A percentile compares a stretch with the other conserved stretches of the same genome.
Conservation (phyloP, 2,888 invertebrate genomes). For the Acleris sparsana region DNA sequence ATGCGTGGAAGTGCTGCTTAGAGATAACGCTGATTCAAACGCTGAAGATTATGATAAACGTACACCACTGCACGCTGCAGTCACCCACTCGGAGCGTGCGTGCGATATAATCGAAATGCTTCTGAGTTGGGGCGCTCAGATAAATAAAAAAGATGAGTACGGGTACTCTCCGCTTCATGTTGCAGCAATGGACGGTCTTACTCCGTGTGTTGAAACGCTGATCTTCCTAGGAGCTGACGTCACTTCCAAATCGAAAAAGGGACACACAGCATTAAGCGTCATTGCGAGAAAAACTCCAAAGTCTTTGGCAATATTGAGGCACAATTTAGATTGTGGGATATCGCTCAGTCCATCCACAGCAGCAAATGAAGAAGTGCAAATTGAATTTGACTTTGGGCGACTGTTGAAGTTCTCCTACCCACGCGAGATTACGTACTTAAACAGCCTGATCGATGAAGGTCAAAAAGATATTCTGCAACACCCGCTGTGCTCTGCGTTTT, state of each 20-base stretch:
- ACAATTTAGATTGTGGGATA: conserved; percentile 91
- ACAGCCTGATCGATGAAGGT: conserved; percentile 93
- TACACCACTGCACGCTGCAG: conserved; percentile 91
- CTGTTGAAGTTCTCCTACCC: conserved; percentile 92
- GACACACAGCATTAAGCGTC: conserved; percentile 92
- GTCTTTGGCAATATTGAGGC: conserved; percentile 90
- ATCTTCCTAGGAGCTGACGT: conserved; percentile 93
- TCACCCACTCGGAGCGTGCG: conserved; percentile 89
- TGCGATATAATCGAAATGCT: conserved; percentile 91
- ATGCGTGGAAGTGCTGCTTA: conserved; percentile 89
- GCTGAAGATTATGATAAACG: conserved; percentile 91
- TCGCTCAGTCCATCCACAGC: conserved; percentile 89
- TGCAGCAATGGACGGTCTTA: conserved; percentile 92
- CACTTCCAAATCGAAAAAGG: conserved; percentile 93
- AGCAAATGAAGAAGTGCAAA: conserved; percentile 90
- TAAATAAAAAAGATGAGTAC: conserved; percentile 92
- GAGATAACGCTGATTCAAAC: conserved; percentile 90
- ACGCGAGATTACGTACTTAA: conserved; percentile 92
- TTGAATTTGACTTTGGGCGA: conserved; percentile 91
- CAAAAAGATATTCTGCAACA: conserved; percentile 94
- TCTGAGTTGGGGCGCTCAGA: conserved; percentile 91
- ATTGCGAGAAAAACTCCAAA: conserved; percentile 94
- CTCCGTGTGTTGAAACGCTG: conserved; percentile 92
- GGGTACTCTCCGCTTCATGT: conserved; percentile 93
- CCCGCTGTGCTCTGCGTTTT: conserved; percentile 93